Evolutionary conservation across 2,888 invertebrate species (phyloP), one percentile per base, ranked within the genome.

Genomic region (Drosophila ustulata): DNA sequence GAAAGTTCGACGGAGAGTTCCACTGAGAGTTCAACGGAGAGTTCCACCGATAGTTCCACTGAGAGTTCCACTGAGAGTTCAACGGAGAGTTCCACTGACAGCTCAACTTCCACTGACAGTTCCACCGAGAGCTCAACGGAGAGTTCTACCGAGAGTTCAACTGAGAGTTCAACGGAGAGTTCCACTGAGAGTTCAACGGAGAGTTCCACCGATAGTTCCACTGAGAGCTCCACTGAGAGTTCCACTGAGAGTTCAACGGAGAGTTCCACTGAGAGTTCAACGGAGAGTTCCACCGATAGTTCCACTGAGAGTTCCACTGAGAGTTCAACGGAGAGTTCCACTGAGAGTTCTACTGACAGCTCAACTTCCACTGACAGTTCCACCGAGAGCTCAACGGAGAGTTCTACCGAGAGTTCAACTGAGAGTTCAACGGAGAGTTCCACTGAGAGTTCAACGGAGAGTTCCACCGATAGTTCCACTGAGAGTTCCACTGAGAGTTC

Each of bases 191-290:
- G 46, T 46, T 46, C 46, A 2, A 46, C 46, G 0, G 46, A 46
- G 8, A 46, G 47, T 26, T 46, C 46, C 46, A n/a, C 28, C n/a
- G 45, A 56, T 8, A 53, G 46, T 32, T 64, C 71, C 0, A 55
- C 56, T 11, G 56, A 61, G 25, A 30, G 30, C 1, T 18, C 18
- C 1, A 18, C 18, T 1, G 18, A 18, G 18, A 18, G 18, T 2
- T 18, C 18, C 1, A 18, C 18, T 1, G 18, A 18, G 18, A 18
- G 18, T 18, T 18, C 18, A 1, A 18, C 18, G 1, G 18, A 18
- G 18, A 18, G 18, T 2, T 18, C 18, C 1, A 18, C 18, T 18
- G 18, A 18, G 18, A 18, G 18, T 2, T 18, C 18, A 0, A 18
- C 18, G 1, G 18, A 18, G 18, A 18, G 18, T 18, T 18, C 18